Evolutionary conservation across 2,888 invertebrate genomes (phyloP), one percentile per base, ranked within the genome.

Genomic region (Masnerella sp.): DNA sequence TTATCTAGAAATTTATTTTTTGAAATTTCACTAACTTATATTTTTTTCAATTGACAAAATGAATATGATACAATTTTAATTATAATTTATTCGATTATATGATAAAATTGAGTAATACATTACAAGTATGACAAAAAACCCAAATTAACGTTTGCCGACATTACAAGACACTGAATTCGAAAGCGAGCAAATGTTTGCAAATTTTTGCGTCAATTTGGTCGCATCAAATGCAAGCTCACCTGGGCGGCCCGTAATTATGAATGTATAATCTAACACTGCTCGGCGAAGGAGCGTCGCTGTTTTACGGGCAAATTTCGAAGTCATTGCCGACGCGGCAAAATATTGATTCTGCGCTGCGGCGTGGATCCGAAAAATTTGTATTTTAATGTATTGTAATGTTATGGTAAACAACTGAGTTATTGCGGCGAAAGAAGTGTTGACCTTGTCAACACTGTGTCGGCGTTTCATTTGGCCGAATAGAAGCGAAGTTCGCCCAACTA

Each of bases 301-400:
- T 59, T 43, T 32, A 36, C 28, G 15, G 11, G 32, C 12, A 20
- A 56, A 43, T 43, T 34, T 43, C 43, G 20, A 3, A 38, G 28
- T 11, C 11, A 22, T 47, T 38, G 38, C 30, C 25, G 43, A 28
- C 28, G 28, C 20, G 36, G 5, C 7, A 22, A 32, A 61, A 47
- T 61, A 61, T 49, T 61, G 61, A 49, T 61, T 61, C 18, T 49
- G 11, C 43, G 22, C 22, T 7, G 20, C 17, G 42, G 5, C 30
- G 28, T 34, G n/a, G 30, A 43, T 45, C 47, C 32, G 59, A 11
- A 20, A 22, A 59, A 47, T 59, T 59, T 25, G 28, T 59, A 59
- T 47, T 34, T 34, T 47, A 59, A 59, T 59, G 32, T 59, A 59
- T 47, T 59, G 47, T 47, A 59, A 58, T 59, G 47, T 47, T 59